Percentiles rank a stretch among this genome's conserved stretches.
These are phyloP conservation scores for Heliocidaris tuberculata DNA, from an alignment of 35 echinoderm and acorn worm genomes.

Conservation along the genomic window DNA sequence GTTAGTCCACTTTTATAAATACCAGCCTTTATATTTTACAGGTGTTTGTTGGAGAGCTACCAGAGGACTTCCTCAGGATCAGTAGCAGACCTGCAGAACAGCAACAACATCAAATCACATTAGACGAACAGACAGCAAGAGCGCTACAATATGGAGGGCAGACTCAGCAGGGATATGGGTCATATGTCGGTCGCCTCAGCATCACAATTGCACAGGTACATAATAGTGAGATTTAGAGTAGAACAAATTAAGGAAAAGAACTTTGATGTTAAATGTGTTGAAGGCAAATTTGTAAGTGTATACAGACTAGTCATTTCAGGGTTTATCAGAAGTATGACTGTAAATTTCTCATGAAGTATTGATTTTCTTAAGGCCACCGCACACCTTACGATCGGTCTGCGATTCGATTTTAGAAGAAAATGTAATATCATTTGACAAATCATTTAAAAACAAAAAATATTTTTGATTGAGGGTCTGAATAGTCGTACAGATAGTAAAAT, in stretches of 20 bases:
- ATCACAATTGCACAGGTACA: conserved; percentile 91
- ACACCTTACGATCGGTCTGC: no score
- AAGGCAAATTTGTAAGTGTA: neutral
- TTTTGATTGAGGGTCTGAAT: no score
- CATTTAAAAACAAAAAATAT: no score
- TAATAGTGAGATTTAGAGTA: neutral
- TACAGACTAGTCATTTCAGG: neutral
- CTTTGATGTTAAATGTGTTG: neutral
- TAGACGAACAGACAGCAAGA: conserved; percentile 90
- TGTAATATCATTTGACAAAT: no score
- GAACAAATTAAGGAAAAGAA: no score
- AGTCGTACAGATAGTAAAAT: no score
- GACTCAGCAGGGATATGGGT: neutral
- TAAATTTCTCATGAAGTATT: neutral
- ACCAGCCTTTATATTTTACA: neutral
- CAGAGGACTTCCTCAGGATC: conserved; percentile 82
- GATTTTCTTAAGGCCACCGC: no score
- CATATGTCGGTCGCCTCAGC: conserved; percentile 71
- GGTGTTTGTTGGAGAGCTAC: conserved; percentile 79
- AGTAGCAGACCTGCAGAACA: neutral
- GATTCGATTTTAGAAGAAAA: no score
- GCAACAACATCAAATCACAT: conserved; percentile 72
- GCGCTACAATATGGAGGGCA: conserved; percentile 78
- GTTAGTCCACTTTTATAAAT: neutral
- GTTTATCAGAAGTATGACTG: neutral